Evolutionary conservation across 1,140 invertebrate species (phyloP), one percentile per base, ranked within the genome.

Genomic region (Apis cerana): DNA sequence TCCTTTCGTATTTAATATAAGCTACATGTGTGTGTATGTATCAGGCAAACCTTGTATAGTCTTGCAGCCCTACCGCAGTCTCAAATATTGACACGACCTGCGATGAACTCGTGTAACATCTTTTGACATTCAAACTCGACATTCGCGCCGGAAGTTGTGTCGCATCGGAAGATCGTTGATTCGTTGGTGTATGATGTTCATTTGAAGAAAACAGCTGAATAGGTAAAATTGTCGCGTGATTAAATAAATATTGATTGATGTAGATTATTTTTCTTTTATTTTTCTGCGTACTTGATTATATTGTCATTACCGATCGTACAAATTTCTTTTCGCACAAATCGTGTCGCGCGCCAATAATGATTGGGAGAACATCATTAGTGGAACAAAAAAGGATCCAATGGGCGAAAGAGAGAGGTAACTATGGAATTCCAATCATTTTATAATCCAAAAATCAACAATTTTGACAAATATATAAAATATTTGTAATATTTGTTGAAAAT

Each of bases 361-460:
- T 91, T 82, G 90, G 92, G 92, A 94, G 93, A 88, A 93, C 95
- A 67, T 96, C 96, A 68, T 93, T 97, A 85, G 92, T 97, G 82
- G 96, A 97, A 92, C 95, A 96, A 91, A 97, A 97, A 92, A 96
- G 95, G 92, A 93, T 96, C 82, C 97, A 97, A 94, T 97, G 97
- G 97, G 96, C 96, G 75, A 95, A 94, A 91, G 97, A 97, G 94
- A 95, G 95, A 95, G 96, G 97, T 97, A 94, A 83, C 91, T 82
- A 59, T 64, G 1, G 33, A 50, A 83, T 58, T 62, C 17, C 19
- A 33, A 48, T 58, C 9, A 12, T 54, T 23, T 17, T 0, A 50
- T 50, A n/a, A 65, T 33, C 1, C 2, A 19, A 13, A 11, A 17
- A 5, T 13, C 11, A 11, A 27, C 50, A 13, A 64, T 23, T 8